Conservation (phyloP, 2,113 vertebrate species). For the Myrmecobius fasciatus region DNA sequence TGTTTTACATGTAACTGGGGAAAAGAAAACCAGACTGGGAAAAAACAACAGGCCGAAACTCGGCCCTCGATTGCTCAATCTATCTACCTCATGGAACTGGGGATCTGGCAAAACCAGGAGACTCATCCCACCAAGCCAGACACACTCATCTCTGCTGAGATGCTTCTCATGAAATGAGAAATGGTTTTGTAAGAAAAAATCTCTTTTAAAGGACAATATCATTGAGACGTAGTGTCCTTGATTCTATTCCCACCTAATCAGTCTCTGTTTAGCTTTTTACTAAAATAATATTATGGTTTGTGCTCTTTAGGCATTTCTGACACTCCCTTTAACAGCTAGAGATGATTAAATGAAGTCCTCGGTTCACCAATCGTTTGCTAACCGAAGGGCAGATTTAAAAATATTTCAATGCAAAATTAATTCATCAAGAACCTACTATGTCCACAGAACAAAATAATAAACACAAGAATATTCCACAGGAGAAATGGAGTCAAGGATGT, state of each 20-base stretch:
- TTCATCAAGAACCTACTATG: neutral
- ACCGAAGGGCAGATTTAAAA: neutral
- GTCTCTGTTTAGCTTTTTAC: neutral
- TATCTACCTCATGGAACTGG: neutral
- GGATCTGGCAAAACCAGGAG: rapidly evolving
- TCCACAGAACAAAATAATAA: neutral
- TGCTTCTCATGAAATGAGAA: neutral
- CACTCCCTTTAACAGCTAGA: neutral
- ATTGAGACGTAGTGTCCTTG: neutral
- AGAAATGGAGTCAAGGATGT: neutral
- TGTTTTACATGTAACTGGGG: neutral
- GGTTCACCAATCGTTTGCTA: neutral
- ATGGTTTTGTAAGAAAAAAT: neutral
- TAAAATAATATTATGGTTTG: neutral
- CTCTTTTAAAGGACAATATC: neutral
- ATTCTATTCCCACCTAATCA: neutral
- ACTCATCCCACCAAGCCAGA: neutral
- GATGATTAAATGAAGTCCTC: neutral
- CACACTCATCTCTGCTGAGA: neutral
- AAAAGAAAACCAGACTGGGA: neutral
- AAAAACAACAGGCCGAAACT: rapidly evolving
- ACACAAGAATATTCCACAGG: rapidly evolving
- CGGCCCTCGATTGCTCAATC: neutral
- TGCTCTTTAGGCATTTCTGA: neutral
- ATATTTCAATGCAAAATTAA: neutral